A percentile compares a stretch with the other conserved stretches of the same genome.
These are phyloP conservation scores for Sericinus montela DNA, from an alignment of 2,888 invertebrate species.

Conservation along the genomic window DNA sequence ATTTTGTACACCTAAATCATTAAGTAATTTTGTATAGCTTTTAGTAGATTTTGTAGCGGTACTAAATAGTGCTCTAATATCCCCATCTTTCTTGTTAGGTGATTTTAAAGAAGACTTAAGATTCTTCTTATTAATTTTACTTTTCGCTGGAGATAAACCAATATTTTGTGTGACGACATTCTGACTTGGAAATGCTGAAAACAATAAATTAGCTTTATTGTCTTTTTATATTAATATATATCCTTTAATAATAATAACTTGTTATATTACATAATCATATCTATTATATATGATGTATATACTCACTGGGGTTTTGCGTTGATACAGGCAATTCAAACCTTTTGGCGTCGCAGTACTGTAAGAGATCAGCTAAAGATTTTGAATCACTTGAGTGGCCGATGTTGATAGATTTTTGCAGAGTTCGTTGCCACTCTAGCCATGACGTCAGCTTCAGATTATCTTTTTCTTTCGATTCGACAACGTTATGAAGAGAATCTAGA, in stretches of 20 bases:
- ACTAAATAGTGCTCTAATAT: slow-evolving; percentile 78
- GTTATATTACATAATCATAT: too few species aligned
- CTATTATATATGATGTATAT: too few species aligned
- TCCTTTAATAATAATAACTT: too few species aligned
- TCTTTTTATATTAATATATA: not conserved
- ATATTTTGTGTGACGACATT: slow-evolving; percentile 35
- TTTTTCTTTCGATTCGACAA: slow-evolving; percentile 21
- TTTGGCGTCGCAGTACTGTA: slow-evolving; percentile 71
- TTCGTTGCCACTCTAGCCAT: slow-evolving; percentile 71
- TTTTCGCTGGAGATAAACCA: slow-evolving; percentile 29
- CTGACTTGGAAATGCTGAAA: slow-evolving; percentile 46
- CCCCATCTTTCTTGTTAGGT: slow-evolving; percentile 64
- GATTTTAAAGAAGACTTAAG: slow-evolving; percentile 44
- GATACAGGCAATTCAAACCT: slow-evolving; percentile 57
- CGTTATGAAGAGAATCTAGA: slow-evolving; percentile 32
- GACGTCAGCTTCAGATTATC: slow-evolving; percentile 48
- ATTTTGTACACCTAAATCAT: slow-evolving; percentile 56
- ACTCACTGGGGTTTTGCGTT: slow-evolving; percentile 61
- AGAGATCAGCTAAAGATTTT: slow-evolving; percentile 58
- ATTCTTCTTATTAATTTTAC: slow-evolving; percentile 45
- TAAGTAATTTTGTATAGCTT: slow-evolving; percentile 64
- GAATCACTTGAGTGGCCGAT: slow-evolving; percentile 67
- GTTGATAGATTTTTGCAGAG: slow-evolving; percentile 58
- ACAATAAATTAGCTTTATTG: not conserved
- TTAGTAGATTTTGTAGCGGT: slow-evolving; percentile 66